phyloP scores from a whole-genome alignment of 2,888 invertebrate genomes.

The Lordiphosa fenestrarum region DNA sequence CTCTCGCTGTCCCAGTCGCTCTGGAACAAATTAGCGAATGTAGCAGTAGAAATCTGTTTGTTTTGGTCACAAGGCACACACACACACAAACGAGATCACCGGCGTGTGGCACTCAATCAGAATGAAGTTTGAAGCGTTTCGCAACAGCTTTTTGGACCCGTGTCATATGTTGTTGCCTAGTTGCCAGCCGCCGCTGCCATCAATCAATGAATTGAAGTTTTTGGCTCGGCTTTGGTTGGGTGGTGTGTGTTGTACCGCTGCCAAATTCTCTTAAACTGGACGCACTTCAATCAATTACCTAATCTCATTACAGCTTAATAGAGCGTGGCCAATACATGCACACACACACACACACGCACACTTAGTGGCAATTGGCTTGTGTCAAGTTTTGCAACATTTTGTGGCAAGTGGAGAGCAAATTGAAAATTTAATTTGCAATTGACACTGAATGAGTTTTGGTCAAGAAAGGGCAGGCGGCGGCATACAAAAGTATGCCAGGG shows the following conservation, averaged over 20 bases:
- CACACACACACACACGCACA: slow-evolving; percentile 16
- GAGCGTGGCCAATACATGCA: slow-evolving; percentile 46
- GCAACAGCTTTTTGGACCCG: slow-evolving; percentile 3
- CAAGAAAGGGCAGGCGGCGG: background rate
- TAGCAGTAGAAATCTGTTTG: slow-evolving; percentile 34
- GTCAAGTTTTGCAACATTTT: slow-evolving; percentile 34
- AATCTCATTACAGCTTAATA: slow-evolving; percentile 73
- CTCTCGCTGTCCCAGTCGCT: slow-evolving; percentile 12
- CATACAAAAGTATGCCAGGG: background rate
- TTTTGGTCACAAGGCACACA: slow-evolving; percentile 15
- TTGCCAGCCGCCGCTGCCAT: slow-evolving; percentile 28
- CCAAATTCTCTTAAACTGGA: slow-evolving; percentile 31
- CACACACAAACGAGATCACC: slow-evolving; percentile 5
- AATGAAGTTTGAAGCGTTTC: slow-evolving; percentile 29
- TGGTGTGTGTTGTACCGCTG: slow-evolving; percentile 13
- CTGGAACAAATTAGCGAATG: slow-evolving; percentile 36
- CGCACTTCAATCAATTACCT: slow-evolving; percentile 68
- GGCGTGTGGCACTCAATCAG: slow-evolving; percentile 31
- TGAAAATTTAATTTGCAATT: slow-evolving; percentile 37
- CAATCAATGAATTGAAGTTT: slow-evolving; percentile 48
- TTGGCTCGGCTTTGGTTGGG: slow-evolving; percentile 16
- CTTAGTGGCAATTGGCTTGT: slow-evolving; percentile 9
- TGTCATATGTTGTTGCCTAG: background rate
- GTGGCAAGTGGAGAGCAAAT: slow-evolving; percentile 28
- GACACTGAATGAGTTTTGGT: slow-evolving; percentile 34